Evolutionary conservation across 2,888 invertebrate genomes (phyloP), one percentile per base, ranked within the genome.

Genomic region (Rhabditoides inermis): DNA sequence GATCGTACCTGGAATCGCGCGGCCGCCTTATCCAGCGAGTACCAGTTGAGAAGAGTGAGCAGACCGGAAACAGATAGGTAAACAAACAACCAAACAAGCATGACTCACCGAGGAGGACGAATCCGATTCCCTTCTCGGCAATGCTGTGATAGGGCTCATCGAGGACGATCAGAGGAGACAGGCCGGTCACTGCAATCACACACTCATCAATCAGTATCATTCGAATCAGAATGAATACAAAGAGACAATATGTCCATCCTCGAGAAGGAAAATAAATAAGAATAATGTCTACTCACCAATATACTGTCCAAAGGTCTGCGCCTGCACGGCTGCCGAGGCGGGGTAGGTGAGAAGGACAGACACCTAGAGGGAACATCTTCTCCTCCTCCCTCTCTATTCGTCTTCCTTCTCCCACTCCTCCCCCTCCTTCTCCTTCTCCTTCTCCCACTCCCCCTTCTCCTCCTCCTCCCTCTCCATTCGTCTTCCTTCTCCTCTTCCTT

Each of bases 261-360:
- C 18, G 7, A 7, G 40, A 15, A 40, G 6, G 15, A 20, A 32
- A 20, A 20, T 7, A 45, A 23, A 37, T 7, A n/a, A 37, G 25
- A 22, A 47, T 22, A 3, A n/a, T n/a, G n/a, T n/a, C n/a, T n/a
- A 10, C 51, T 41, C 35, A 63, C 64, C 55, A 32, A 68, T 51
- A 41, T 68, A 68, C 45, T 66, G 63, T 45, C 68, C 68, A 44
- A 68, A 66, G n/a, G 68, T 68, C 30, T 61, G 58, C 15, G 66
- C 64, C 45, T 68, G 68, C 6, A 68, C 68, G 20, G 68, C 68
- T 0, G 64, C 68, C 23, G 60, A 61, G 18, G 68, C 68, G 18
- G 68, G 68, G 45, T 61, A 68, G 1, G 63, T 63, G 58, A 68
- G 67, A 32, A 67, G 60, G 1, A 69, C 40, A 20, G n/a, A n/a